A percentile compares a stretch with the other conserved stretches of the same genome.
These are phyloP conservation scores for Mamestra brassicae DNA, from an alignment of 2,888 invertebrate species.

Conservation along the genomic window DNA sequence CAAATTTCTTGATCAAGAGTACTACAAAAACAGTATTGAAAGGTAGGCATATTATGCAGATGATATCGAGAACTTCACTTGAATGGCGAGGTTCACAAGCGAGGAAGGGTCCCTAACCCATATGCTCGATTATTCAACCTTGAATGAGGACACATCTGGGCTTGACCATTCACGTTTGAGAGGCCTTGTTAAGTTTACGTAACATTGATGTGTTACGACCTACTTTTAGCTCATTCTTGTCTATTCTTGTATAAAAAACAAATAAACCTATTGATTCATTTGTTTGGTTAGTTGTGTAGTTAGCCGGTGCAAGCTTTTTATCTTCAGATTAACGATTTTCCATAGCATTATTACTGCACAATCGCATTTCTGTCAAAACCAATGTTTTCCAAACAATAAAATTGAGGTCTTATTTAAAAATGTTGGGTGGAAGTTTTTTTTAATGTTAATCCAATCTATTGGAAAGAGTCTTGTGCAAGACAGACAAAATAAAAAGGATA, in stretches of 20 bases:
- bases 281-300: neutral
- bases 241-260: too few species aligned
- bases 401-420: too few species aligned
- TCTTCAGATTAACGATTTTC: too few species aligned
- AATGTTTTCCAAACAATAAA: too few species aligned
- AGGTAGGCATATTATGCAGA: neutral
- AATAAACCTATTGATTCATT: neutral
- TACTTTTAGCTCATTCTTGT: neutral
- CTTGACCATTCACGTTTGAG: neutral
- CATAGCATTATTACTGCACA: too few species aligned
- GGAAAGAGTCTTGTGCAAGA: too few species aligned
- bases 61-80: neutral
- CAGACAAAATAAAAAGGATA: too few species aligned
- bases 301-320: too few species aligned
- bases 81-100: neutral
- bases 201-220: neutral
- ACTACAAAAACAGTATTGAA: neutral
- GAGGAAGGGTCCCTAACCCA: neutral
- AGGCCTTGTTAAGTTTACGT: slow-evolving; percentile 16
- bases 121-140: slow-evolving; percentile 44
- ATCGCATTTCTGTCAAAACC: too few species aligned
- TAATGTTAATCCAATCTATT: too few species aligned
- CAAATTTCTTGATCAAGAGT: neutral
- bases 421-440: too few species aligned
- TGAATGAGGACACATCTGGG: slow-evolving; percentile 37